Percentiles rank a stretch among this genome's conserved stretches.
These are phyloP conservation scores for Craseonycteris thonglongyai DNA, from an alignment of 2,113 vertebrate genomes.

Conservation along the genomic window DNA sequence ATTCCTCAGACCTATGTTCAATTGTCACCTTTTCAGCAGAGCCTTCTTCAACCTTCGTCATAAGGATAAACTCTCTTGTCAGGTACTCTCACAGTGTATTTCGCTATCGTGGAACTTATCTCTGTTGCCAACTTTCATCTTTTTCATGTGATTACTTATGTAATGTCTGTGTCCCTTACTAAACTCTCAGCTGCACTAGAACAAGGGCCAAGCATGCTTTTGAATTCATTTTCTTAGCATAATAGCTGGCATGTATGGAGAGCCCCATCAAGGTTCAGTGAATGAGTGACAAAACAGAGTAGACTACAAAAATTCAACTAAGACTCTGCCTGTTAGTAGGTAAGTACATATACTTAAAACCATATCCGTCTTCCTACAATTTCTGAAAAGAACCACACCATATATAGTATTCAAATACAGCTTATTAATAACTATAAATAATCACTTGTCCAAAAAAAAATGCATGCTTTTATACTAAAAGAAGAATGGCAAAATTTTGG, in stretches of 20 bases:
- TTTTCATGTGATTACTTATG: neutral
- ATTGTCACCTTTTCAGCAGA: neutral
- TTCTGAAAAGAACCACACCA: neutral
- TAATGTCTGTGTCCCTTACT: neutral
- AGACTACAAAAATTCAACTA: neutral
- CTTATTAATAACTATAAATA: neutral
- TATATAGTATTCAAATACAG: neutral
- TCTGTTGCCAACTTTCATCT: neutral
- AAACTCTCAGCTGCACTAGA: neutral
- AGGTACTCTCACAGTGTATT: neutral
- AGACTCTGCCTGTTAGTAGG: neutral
- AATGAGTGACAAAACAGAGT: neutral
- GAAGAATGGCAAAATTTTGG: neutral
- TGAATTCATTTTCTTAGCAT: neutral
- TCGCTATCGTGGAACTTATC: neutral
- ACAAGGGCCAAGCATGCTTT: neutral
- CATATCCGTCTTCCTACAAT: fast-evolving
- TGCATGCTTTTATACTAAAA: neutral
- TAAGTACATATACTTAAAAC: neutral
- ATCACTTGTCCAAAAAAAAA: neutral
- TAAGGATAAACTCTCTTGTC: neutral
- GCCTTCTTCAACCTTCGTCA: neutral
- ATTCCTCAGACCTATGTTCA: neutral
- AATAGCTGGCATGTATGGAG: neutral
- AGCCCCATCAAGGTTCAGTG: neutral